Evolutionary conservation across 2,113 vertebrate species (phyloP).

Genomic region (Eudyptes chrysolophus): DNA sequence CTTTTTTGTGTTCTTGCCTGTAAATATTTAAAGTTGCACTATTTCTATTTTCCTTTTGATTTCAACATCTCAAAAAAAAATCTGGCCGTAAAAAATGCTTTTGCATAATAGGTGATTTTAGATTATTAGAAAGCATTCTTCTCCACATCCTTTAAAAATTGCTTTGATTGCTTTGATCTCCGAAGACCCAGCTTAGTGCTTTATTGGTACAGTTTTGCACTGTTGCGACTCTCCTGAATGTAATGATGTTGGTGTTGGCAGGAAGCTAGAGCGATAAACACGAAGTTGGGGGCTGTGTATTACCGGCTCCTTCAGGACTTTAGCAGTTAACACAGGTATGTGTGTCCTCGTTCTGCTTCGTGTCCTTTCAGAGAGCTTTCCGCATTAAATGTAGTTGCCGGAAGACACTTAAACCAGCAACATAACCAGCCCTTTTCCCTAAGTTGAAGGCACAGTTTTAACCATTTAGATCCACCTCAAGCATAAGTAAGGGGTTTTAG

Average conservation of each 20-base stretch:
- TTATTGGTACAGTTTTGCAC: neutral
- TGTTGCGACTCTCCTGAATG: neutral
- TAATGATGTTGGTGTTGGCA: neutral
- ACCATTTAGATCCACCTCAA: neutral
- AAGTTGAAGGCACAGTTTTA: neutral
- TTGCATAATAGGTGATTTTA: neutral
- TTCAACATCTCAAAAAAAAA: neutral
- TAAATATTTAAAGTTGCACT: neutral
- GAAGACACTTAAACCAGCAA: neutral
- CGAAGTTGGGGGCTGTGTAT: neutral
- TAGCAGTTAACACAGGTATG: fast-evolving
- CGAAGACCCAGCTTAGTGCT: neutral
- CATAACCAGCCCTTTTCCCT: neutral
- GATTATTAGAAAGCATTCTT: neutral
- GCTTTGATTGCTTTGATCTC: neutral
- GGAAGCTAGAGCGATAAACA: neutral
- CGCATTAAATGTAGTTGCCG: neutral
- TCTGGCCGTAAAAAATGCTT: neutral
- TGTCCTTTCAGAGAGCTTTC: neutral
- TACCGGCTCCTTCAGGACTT: neutral
- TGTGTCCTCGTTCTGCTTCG: neutral
- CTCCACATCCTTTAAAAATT: neutral
- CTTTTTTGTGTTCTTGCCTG: neutral
- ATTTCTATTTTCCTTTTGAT: neutral
- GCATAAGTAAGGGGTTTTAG: neutral